phyloP scores from a whole-genome alignment of 2,113 vertebrate species.

The Charadrius vociferus region DNA sequence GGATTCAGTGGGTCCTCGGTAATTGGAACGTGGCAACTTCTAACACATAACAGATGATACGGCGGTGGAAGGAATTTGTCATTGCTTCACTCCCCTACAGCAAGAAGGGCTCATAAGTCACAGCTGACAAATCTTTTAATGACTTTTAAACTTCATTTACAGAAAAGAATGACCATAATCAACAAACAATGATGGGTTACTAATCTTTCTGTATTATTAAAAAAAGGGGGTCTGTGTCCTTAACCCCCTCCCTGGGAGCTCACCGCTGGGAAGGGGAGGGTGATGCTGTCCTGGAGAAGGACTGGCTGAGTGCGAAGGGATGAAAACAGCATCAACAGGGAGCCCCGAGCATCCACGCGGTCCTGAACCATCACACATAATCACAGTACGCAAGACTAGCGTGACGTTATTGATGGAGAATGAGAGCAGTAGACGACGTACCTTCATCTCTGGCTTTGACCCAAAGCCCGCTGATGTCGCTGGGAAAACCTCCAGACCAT shows the following conservation, averaged over 20 bases:
- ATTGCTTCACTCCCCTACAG: conserved; percentile 56
- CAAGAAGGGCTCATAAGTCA: conserved; percentile 72
- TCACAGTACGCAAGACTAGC: not conserved
- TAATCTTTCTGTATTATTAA: conserved; percentile 55
- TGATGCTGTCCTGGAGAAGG: not conserved
- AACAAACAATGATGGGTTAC: conserved; percentile 66
- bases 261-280: not conserved
- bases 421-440: not conserved
- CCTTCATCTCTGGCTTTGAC: not conserved
- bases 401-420: not conserved
- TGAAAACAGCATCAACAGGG: not conserved
- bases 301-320: not conserved
- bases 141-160: conserved; percentile 81
- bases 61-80: conserved; percentile 62
- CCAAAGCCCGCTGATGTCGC: accelerated
- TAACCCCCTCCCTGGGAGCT: not conserved
- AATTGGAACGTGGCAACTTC: conserved; percentile 70
- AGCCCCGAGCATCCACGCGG: not conserved
- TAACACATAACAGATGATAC: conserved; percentile 63
- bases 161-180: conserved; percentile 75
- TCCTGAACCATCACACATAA: not conserved
- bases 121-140: conserved; percentile 78
- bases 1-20: conserved; percentile 7
- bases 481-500: not conserved
- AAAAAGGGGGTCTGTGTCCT: not conserved